A percentile compares a stretch with the other conserved stretches of the same genome.
phyloP scores from a whole-genome alignment of 2,888 invertebrate species.

The Neuroscelio doddi region DNA sequence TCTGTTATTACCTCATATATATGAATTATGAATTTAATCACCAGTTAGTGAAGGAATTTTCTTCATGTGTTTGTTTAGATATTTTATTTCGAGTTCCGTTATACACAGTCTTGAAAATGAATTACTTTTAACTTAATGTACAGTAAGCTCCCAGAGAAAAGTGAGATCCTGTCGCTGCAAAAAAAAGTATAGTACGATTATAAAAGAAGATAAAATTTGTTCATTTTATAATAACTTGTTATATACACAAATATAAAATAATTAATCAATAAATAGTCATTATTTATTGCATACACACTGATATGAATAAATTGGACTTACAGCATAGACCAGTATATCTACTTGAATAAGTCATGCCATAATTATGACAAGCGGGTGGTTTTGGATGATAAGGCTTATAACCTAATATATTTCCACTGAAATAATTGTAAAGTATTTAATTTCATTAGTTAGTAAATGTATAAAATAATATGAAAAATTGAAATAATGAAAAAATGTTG shows the following conservation, averaged over 20 bases:
- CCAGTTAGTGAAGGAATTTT: no score
- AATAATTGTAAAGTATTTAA: slow-evolving; percentile 39
- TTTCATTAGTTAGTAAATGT: neutral
- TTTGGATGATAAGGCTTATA: slow-evolving; percentile 84
- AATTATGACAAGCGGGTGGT: slow-evolving; percentile 80
- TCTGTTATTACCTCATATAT: no score
- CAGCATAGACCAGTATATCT: slow-evolving; percentile 86
- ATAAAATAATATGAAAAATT: no score
- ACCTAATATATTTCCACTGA: slow-evolving; percentile 84
- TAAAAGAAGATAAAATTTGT: slow-evolving; percentile 2
- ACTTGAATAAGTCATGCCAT: slow-evolving; percentile 81
- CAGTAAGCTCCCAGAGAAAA: slow-evolving; percentile 62
- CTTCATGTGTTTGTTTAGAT: slow-evolving; percentile 8
- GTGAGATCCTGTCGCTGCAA: slow-evolving; percentile 58
- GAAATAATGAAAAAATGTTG: no score
- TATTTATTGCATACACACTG: no score
- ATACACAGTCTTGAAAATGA: slow-evolving; percentile 16
- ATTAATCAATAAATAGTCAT: neutral
- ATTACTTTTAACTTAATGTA: slow-evolving; percentile 53
- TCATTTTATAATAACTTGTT: no score
- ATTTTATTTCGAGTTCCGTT: slow-evolving; percentile 17
- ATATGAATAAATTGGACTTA: slow-evolving; percentile 72
- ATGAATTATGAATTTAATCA: no score
- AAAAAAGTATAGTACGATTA: no score
- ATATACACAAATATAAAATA: neutral